A percentile compares a stretch with the other conserved stretches of the same genome.
phyloP scores from a whole-genome alignment of 2,888 invertebrate genomes.

The Drosophila paramelanica region DNA sequence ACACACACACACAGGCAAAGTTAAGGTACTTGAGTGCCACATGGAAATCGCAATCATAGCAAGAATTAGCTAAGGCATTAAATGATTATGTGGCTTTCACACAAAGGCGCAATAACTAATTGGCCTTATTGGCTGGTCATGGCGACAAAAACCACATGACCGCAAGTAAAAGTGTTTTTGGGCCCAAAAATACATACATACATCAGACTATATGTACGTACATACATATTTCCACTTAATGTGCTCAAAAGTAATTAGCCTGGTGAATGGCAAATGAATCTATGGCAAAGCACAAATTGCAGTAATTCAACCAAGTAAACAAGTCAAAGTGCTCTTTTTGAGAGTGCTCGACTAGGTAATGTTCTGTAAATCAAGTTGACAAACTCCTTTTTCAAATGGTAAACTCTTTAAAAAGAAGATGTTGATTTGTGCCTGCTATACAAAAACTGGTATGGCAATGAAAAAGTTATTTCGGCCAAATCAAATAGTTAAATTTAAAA shows the following conservation, averaged over 20 bases:
- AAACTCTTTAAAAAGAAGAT: no score
- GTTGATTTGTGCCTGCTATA: no score
- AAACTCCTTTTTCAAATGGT: background rate
- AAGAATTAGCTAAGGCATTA: slow-evolving; percentile 38
- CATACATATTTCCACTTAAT: background rate
- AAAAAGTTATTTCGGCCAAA: no score
- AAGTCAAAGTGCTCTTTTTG: background rate
- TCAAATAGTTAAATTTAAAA: no score
- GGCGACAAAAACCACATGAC: slow-evolving; percentile 32
- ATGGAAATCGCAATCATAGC: slow-evolving; percentile 25
- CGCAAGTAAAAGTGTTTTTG: background rate
- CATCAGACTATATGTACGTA: background rate
- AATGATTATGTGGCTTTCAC: slow-evolving; percentile 23
- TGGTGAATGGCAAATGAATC: slow-evolving; percentile 34
- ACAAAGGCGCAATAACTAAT: slow-evolving; percentile 47
- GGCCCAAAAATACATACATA: background rate
- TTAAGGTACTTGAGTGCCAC: slow-evolving; percentile 28
- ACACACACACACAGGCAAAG: slow-evolving; percentile 1
- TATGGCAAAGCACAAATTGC: slow-evolving; percentile 19
- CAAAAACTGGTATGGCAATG: no score
- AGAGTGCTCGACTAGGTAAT: no score
- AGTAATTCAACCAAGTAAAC: slow-evolving; percentile 26
- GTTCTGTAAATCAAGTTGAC: background rate
- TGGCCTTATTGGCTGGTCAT: slow-evolving; percentile 40
- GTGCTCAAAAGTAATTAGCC: slow-evolving; percentile 36